phyloP scores from a whole-genome alignment of 2,888 invertebrate genomes.

The Cyrtodaria siliqua region DNA sequence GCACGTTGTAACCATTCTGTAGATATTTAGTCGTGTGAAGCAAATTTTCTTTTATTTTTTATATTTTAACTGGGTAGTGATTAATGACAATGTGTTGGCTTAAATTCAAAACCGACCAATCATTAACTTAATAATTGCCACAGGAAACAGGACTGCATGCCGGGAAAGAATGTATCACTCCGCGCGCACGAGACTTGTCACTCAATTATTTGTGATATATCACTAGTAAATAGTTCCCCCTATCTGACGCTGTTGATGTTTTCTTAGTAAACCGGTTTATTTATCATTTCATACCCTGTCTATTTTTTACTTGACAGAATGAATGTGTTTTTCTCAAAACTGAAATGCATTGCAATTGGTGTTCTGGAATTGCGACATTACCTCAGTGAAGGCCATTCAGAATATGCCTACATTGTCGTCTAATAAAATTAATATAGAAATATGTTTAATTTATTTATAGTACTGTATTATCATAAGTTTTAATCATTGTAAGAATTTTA shows the following conservation, averaged over 20 bases:
- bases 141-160: constrained; percentile 58
- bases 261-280: constrained; percentile 64
- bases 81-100: constrained; percentile 28
- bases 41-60: constrained; percentile 22
- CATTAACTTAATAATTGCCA: constrained; percentile 58
- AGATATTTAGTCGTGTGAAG: too few species aligned
- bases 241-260: constrained; percentile 63
- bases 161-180: constrained; percentile 66
- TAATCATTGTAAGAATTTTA: too few species aligned
- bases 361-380: too few species aligned
- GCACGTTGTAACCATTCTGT: too few species aligned
- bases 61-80: constrained; percentile 22
- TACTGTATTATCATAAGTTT: too few species aligned
- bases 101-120: constrained; percentile 58
- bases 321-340: constrained; percentile 31
- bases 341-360: too few species aligned
- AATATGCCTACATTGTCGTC: too few species aligned
- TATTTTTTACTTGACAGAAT: constrained; percentile 45
- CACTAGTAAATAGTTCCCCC: constrained; percentile 63
- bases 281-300: constrained; percentile 61
- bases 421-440: too few species aligned
- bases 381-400: too few species aligned
- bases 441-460: too few species aligned
- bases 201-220: constrained; percentile 66
- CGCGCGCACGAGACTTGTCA: constrained; percentile 65